phyloP scores from a whole-genome alignment of 2,113 vertebrate genomes.

The Corynorhinus townsendii region DNA sequence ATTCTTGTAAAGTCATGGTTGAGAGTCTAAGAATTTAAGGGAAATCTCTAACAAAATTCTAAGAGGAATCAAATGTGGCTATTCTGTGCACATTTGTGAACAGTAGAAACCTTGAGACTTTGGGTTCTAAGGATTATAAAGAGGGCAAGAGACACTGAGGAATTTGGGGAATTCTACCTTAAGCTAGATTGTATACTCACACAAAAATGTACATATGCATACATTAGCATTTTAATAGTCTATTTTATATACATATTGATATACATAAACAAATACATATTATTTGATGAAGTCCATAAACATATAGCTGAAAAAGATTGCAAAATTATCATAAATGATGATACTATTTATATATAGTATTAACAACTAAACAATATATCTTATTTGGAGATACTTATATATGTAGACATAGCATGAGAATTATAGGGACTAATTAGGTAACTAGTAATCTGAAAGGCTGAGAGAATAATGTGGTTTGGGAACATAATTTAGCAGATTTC shows the following conservation, averaged over 20 bases:
- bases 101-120: background rate
- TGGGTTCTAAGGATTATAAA: background rate
- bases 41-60: background rate
- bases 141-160: background rate
- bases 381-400: background rate
- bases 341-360: background rate
- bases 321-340: background rate
- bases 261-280: background rate
- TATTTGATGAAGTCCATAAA: background rate
- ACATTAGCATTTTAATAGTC: background rate
- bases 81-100: background rate
- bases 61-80: background rate
- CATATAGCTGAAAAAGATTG: background rate
- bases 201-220: background rate
- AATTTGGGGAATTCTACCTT: background rate
- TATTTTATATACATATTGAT: background rate
- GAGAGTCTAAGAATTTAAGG: background rate
- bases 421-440: background rate
- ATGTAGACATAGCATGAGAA: background rate
- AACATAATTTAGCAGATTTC: background rate
- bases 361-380: background rate
- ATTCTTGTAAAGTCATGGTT: background rate
- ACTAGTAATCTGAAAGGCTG: background rate
- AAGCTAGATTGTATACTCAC: background rate
- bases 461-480: background rate